phyloP scores from a whole-genome alignment of 92 coral and sea anemone genomes.

The Montipora capitata region DNA sequence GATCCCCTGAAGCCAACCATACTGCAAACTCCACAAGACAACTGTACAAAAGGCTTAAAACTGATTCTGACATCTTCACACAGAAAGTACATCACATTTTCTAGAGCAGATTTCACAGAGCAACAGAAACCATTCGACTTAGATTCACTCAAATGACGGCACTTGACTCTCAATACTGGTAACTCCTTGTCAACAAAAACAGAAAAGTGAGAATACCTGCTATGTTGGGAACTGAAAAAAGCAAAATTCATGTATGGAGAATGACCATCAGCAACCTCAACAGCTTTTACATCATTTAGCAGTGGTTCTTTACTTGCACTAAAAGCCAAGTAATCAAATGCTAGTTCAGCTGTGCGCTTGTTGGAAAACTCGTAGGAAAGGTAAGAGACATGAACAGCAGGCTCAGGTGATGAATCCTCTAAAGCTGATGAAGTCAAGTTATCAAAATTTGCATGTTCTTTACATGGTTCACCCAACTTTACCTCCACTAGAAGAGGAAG shows the following conservation, averaged over 20 bases:
- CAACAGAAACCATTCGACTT: constrained; percentile 6
- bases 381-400: constrained; percentile 2
- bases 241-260: not conserved
- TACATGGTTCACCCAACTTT: not conserved
- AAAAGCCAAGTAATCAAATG: not conserved
- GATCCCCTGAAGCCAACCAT: no score
- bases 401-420: not conserved
- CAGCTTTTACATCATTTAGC: not conserved
- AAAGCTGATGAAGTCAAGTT: not conserved
- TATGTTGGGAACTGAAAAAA: not conserved
- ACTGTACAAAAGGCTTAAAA: not conserved
- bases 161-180: not conserved
- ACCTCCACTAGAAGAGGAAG: constrained; percentile 26
- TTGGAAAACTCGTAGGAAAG: not conserved
- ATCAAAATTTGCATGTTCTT: not conserved
- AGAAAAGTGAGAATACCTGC: not conserved
- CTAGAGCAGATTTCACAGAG: not conserved
- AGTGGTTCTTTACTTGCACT: not conserved
- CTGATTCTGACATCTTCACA: no score
- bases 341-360: constrained; percentile 18
- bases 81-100: not conserved
- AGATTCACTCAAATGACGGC: not conserved
- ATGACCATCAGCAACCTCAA: not conserved
- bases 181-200: not conserved
- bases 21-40: not conserved